Evolutionary conservation across 1,140 invertebrate species (phyloP), one percentile per base, ranked within the genome.

Genomic region (Aphelenchoides fujianensis): DNA sequence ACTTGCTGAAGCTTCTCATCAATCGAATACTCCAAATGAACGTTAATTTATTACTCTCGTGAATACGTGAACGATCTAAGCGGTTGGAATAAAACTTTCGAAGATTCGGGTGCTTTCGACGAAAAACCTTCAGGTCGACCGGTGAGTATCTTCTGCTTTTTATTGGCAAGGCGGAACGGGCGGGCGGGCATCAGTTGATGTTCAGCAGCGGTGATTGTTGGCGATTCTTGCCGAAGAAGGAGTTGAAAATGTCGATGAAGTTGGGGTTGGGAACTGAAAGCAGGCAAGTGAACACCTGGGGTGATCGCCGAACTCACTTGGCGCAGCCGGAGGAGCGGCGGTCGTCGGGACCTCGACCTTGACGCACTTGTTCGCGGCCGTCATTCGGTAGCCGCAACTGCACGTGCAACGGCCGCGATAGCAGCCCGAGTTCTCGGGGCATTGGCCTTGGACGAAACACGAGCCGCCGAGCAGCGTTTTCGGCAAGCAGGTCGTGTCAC

Each of bases 371-470:
- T 72, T 79, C 23, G 70, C 32, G 34, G 68, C 61, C 3, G 74
- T 54, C 68, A 73, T 74, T 48, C 69, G 41, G 66, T 77, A 82
- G 32, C 71, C 75, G 68, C 81, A 83, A 16, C 80, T 68, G 70
- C 82, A 83, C 57, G 75, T 57, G 53, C 82, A 83, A 37, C 82
- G 52, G 19, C 82, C 82, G 19, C 82, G 68, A 54, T 83, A 83
- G 54, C 82, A 83, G 2, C 82, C 82, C 2, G 82, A 79, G 41
- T 83, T 82, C 16, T 74, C 70, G 0, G 82, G 82, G 37, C 82
- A 83, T 68, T 83, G 82, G 52, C 75, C 77, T 72, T 83, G 82
- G 7, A 83, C 80, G 68, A 83, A 83, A 57, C 82, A 83, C n/a
- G 78, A 63, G 1, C 69, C 79, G 9, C 79, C 82, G 0, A 83